Evolutionary conservation across 2,113 vertebrate species (phyloP).

Genomic region (Pomatorhinus ruficollis): DNA sequence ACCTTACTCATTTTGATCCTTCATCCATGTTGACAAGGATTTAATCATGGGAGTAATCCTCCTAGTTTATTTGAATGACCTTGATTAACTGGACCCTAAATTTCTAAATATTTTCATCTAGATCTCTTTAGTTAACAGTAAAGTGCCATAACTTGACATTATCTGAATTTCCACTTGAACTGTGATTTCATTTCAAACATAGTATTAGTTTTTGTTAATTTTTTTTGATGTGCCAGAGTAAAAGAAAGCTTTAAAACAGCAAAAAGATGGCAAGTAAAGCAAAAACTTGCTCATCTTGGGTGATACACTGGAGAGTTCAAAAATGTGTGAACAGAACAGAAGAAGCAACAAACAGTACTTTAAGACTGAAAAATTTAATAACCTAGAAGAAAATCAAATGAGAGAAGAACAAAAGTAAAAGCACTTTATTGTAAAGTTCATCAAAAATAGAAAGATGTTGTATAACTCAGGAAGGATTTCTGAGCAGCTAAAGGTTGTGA

Average conservation of each 20-base stretch:
- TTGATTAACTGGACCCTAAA: background rate
- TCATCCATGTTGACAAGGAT: slow-evolving; percentile 1
- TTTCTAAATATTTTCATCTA: background rate
- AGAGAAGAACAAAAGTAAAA: background rate
- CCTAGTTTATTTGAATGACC: background rate
- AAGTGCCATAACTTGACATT: background rate
- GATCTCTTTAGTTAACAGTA: background rate
- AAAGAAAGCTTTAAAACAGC: background rate
- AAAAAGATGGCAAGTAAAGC: background rate
- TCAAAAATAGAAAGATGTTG: background rate
- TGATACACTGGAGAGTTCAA: background rate
- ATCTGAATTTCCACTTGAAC: background rate
- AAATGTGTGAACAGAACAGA: background rate
- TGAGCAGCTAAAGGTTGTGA: background rate
- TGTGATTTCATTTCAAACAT: background rate
- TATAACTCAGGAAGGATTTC: background rate
- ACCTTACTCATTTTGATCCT: slow-evolving; percentile 27
- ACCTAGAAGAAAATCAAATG: background rate
- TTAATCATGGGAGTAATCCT: background rate
- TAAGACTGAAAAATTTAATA: background rate
- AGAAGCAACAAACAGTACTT: background rate
- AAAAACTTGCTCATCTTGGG: background rate
- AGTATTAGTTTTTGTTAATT: background rate
- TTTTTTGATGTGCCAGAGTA: background rate
- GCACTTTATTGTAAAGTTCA: background rate